Evolutionary conservation across 1,140 invertebrate species (phyloP), one percentile per base, ranked within the genome.

Genomic region (Arion vulgaris): DNA sequence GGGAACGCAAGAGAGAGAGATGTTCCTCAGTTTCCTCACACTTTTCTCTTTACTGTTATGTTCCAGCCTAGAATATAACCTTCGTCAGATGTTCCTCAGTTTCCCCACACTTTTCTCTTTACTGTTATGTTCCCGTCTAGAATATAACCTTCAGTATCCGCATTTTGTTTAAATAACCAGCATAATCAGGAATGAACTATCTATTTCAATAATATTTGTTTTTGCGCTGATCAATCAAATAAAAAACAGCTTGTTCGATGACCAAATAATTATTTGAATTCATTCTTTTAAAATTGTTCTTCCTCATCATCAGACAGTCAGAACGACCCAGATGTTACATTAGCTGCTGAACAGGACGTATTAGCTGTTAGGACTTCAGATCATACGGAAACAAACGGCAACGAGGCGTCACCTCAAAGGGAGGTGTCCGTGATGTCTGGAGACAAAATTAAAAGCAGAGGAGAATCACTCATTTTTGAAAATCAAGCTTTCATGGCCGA

Each of bases 401-500:
- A 80, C 23, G 74, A 49, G 45, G 62, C 57, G n/a, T 39, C 74
- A 23, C 15, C n/a, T 28, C 41, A 72, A 51, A 39, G 62, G 68
- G 66, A 71, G 45, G 49, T 17, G 34, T 45, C 78, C 28, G 32
- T 76, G 74, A 49, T 5, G 34, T 23, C 75, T 26, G 28, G 28
- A 49, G 76, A 71, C 38, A 41, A 36, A 38, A 41, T 23, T 13
- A 45, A 38, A 19, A 75, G 49, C 13, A 74, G 72, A 85, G 84
- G 84, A 72, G 80, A 80, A 38, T 80, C 76, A n/a, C 53, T 81
- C 1, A 85, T 80, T 51, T 87, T 80, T 81, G 86, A 82, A 73
- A 89, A 87, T 49, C 83, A 80, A 74, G 85, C 81, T 51, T 88
- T 86, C 80, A 85, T 87, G 71, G 85, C 84, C 9, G 85, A 88